These are phyloP conservation scores for Leptobrachium ailaonicum DNA, from an alignment of 2,113 vertebrate species.

Conservation along the genomic window DNA sequence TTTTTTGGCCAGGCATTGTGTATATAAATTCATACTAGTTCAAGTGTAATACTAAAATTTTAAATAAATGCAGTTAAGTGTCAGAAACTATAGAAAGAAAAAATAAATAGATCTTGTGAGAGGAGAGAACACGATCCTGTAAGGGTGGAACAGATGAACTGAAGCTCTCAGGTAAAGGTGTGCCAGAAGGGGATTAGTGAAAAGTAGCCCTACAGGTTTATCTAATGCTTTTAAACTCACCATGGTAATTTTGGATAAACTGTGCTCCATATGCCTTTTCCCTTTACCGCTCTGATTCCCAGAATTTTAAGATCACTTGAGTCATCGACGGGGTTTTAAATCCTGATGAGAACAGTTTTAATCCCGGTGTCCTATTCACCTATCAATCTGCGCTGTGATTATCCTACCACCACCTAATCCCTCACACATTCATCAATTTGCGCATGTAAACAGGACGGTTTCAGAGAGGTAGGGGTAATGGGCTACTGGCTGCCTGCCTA, in stretches of 20 bases:
- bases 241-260: conserved; percentile 45
- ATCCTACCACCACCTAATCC: conserved; percentile 27
- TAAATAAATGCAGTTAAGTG: too few relatives aligned
- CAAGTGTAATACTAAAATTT: too few relatives aligned
- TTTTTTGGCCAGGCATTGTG: too few relatives aligned
- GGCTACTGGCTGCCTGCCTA: too few relatives aligned
- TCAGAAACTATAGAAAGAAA: too few relatives aligned
- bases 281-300: conserved; percentile 37
- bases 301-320: conserved; percentile 36
- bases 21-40: too few relatives aligned
- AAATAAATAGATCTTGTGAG: not conserved
- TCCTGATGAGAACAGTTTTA: conserved; percentile 23
- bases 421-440: not conserved
- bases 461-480: not conserved
- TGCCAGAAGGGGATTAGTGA: conserved; percentile 40
- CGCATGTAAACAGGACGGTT: not conserved
- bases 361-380: conserved; percentile 39
- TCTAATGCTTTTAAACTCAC: conserved; percentile 44
- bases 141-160: conserved; percentile 38
- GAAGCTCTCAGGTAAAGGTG: conserved; percentile 36
- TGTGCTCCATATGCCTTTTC: conserved; percentile 29
- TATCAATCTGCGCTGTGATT: conserved; percentile 34
- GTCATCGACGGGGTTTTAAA: conserved; percentile 19
- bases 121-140: conserved; percentile 16
- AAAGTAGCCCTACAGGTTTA: conserved; percentile 45